Base-by-base conservation (phyloP, 2,888 invertebrate species). In the Stenoptilia bipunctidactyla region DNA sequence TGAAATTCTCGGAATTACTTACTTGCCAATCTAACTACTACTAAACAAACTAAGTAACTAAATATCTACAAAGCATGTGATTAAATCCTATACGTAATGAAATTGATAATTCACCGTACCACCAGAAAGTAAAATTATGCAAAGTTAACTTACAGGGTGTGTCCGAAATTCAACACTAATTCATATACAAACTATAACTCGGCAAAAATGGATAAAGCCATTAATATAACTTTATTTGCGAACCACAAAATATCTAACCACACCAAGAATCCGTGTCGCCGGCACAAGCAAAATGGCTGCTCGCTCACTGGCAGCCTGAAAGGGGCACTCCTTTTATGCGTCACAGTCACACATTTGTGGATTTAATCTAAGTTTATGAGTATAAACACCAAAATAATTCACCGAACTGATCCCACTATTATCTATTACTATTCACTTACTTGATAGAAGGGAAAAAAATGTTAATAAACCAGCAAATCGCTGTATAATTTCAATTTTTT, bases 321-420 rank as follows among this genome's bases (percentile, higher is more conserved):
- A 75, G 65, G 71, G 86, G 75, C 87, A 86, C 87, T 87, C 86
- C 86, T 85, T 80, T 79, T 69, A 86, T 86, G 86, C 87, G 86
- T 87, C 86, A 86, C 84, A 84, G 64, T 74, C 74, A 77, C 77
- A 69, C 60, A 65, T 66, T 63, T 60, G 56, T 59, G 51, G 55
- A 61, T 55, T 55, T 55, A 2, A 34, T 2, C 34, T 12, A 13
- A 13, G 13, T 34, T 53, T 57, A 61, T 53, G 53, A 48, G 59
- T 51, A 49, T 55, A 49, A 44, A 50, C 76, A 75, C 76, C 68
- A 51, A 37, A 47, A 41, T 38, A 20, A 48, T 56, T 54, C 65
- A 67, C 71, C 48, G 59, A 56, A 58, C 64, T 60, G 53, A 56
- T 53, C 63, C 54, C 47, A 76, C 75, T 79, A 62, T 55, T 60